A percentile compares a stretch with the other conserved stretches of the same genome.
phyloP scores from a whole-genome alignment of 2,797 vertebrate genomes.

The Squalus acanthias region DNA sequence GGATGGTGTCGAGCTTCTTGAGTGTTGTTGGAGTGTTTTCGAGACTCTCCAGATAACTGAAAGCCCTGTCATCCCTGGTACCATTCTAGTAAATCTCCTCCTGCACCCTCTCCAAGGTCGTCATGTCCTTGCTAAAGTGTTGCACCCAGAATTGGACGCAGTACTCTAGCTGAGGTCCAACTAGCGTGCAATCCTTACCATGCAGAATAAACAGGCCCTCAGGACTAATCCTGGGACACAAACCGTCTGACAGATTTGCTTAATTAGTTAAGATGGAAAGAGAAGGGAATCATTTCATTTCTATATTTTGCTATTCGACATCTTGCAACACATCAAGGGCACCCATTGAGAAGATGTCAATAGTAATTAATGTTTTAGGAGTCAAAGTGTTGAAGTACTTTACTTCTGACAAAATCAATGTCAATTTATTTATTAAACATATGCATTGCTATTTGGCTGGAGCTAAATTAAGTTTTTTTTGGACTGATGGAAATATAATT shows the following conservation, averaged over 20 bases:
- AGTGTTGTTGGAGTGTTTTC: no score
- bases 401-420: constrained; percentile 2
- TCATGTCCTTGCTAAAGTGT: not conserved
- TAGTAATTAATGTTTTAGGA: constrained; percentile 15
- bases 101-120: not conserved
- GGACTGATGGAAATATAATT: constrained; percentile 28
- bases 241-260: not conserved
- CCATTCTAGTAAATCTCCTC: not conserved
- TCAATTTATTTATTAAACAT: not conserved
- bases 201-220: not conserved
- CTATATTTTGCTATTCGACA: not conserved
- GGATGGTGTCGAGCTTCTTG: no score
- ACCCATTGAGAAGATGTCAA: not conserved
- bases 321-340: not conserved
- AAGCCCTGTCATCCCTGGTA: not conserved
- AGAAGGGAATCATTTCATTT: not conserved
- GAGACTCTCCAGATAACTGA: no score
- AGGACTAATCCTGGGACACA: not conserved
- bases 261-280: not conserved
- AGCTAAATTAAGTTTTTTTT: not conserved
- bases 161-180: not conserved
- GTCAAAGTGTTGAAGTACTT: not conserved
- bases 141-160: not conserved
- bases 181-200: not conserved
- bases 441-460: not conserved